phyloP scores from a whole-genome alignment of 2,797 vertebrate genomes.

The Danio aesculapii region DNA sequence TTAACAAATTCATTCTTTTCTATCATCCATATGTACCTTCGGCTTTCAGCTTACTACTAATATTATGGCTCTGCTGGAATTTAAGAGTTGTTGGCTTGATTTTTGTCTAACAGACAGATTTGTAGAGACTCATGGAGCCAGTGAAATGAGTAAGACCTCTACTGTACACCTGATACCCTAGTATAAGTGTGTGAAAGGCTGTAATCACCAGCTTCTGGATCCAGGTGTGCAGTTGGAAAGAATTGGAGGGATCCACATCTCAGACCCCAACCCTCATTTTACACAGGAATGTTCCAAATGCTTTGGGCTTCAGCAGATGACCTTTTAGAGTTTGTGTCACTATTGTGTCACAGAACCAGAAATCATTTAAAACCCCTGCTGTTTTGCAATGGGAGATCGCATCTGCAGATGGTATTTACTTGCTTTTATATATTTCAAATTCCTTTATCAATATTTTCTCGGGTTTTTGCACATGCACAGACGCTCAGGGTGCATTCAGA shows the following conservation, averaged over 20 bases:
- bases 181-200: neutral
- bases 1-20: too few relatives aligned
- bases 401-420: neutral
- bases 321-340: neutral
- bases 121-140: constrained; percentile 38
- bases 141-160: neutral
- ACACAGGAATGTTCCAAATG: constrained; percentile 47
- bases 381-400: neutral
- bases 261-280: constrained; percentile 46
- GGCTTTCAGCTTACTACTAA: too few relatives aligned
- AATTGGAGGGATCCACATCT: constrained; percentile 36
- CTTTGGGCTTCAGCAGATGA: constrained; percentile 8
- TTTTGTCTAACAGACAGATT: constrained; percentile 27
- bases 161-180: constrained; percentile 25
- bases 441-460: neutral
- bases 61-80: neutral
- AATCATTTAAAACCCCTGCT: neutral
- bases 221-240: constrained; percentile 58
- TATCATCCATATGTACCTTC: too few relatives aligned
- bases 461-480: neutral
- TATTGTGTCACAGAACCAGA: neutral
- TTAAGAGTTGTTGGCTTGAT: neutral
- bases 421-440: neutral
- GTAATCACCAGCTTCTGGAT: constrained; percentile 49
- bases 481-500: too few relatives aligned